Base-by-base conservation (phyloP, 2,888 invertebrate species). In the Biston stratarius region DNA sequence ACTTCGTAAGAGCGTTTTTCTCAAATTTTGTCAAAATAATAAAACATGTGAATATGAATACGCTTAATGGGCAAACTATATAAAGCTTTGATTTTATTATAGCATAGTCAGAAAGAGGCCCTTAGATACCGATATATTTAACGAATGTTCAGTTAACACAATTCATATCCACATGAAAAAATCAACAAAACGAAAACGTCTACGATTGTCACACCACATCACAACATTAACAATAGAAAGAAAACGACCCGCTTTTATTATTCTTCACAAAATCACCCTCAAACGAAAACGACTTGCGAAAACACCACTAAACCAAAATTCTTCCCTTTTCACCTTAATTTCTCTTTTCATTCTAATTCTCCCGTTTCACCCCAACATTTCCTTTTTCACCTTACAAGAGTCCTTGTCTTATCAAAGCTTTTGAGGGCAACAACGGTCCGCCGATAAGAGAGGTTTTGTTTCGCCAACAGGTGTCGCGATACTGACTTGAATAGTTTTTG, bases 391-490 rank as follows among this genome's bases (percentile, higher is more conserved):
- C 62, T 64, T 53, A 57, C 66, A 64, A 57, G 65, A 51, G 34
- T 49, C 56, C 64, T 59, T 57, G 40, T 40, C 51, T 71, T 70
- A 73, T 69, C 70, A 65, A 49, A 40, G 45, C 47, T 63, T 67
- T 70, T 68, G 42, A 63, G 56, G 56, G 36, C 12, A 58, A 58
- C 57, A 66, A 55, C 71, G 70, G 67, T 62, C 59, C 56, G 12
- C 56, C 47, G 78, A 79, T 81, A 76, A 75, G 74, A 70, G 62
- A 64, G 63, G 72, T 67, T 62, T 68, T 74, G 62, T 69, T 78
- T 73, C 69, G 73, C 79, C 85, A 87, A 88, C 89, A 89, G 89
- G 89, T 89, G 87, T 79, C 83, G 77, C 75, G 77, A 80, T 76
- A 80, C 77, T 71, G 65, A 69, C 74, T 73, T 89, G 87, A 87